These are phyloP conservation scores for Molothrus ater DNA, from an alignment of 2,797 vertebrate genomes.

Conservation along the genomic window DNA sequence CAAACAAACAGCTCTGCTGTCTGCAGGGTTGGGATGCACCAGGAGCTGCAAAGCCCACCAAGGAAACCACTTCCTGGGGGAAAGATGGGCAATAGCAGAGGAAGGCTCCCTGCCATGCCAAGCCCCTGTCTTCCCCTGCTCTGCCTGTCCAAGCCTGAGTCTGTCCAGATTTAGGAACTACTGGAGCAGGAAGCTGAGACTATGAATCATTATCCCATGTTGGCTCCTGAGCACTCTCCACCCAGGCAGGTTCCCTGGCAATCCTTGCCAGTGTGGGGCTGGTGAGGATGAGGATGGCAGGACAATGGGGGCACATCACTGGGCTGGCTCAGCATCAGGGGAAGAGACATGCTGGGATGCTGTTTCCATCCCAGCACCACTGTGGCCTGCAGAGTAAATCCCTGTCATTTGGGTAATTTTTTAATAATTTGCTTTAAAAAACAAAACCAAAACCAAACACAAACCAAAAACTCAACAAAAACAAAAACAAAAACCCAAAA, in stretches of 20 bases:
- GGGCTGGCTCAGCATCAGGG: background rate
- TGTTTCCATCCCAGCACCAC: background rate
- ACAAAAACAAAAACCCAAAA: background rate
- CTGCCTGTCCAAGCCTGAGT: background rate
- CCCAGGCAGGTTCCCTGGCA: background rate
- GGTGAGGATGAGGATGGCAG: background rate
- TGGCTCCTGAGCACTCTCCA: background rate
- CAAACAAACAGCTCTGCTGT: constrained; percentile 59
- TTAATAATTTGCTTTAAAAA: background rate
- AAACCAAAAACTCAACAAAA: background rate
- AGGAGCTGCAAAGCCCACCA: background rate
- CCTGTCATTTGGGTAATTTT: background rate
- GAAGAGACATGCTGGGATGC: background rate
- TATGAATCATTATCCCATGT: background rate
- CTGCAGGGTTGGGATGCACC: constrained; percentile 4
- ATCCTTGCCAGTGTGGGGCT: background rate
- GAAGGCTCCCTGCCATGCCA: background rate
- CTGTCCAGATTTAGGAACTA: background rate
- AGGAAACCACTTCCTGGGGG: background rate
- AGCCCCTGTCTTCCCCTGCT: background rate
- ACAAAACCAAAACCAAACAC: background rate
- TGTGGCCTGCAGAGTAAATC: background rate
- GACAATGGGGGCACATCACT: background rate
- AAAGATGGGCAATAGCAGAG: background rate
- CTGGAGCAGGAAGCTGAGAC: background rate